Percentiles rank a stretch among this genome's conserved stretches.
These are phyloP conservation scores for Paradoxurus hermaphroditus DNA, from an alignment of 2,113 vertebrate genomes.

Conservation along the genomic window DNA sequence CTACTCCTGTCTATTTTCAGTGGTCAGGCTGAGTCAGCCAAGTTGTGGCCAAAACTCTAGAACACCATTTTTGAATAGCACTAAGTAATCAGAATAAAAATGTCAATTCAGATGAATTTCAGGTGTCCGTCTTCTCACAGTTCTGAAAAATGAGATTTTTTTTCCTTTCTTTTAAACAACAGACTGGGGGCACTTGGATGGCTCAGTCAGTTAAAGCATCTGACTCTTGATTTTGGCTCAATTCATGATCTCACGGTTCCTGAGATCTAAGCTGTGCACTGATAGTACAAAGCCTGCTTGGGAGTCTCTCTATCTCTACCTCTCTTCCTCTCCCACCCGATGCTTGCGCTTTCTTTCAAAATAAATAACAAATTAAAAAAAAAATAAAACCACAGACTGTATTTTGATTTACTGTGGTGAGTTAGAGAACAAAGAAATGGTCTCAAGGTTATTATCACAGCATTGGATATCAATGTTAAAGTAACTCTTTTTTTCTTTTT, in stretches of 20 bases:
- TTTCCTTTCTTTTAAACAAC: not conserved
- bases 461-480: not conserved
- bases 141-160: not conserved
- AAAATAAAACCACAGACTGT: not conserved
- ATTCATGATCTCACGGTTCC: no score
- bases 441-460: not conserved
- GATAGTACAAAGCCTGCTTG: no score
- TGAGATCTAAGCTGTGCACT: no score
- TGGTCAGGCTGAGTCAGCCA: not conserved
- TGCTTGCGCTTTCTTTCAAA: no score
- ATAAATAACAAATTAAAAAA: not conserved
- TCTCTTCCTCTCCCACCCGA: no score
- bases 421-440: not conserved
- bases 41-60: not conserved
- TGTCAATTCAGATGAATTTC: not conserved
- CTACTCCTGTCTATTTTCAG: no score
- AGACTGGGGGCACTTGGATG: no score
- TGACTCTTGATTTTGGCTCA: no score
- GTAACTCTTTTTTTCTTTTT: not conserved
- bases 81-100: not conserved
- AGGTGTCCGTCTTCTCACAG: not conserved
- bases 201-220: no score
- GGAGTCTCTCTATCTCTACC: no score
- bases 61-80: not conserved
- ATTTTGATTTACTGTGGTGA: not conserved